These are phyloP conservation scores for Struthio camelus DNA, from an alignment of 2,113 vertebrate genomes.

Conservation along the genomic window DNA sequence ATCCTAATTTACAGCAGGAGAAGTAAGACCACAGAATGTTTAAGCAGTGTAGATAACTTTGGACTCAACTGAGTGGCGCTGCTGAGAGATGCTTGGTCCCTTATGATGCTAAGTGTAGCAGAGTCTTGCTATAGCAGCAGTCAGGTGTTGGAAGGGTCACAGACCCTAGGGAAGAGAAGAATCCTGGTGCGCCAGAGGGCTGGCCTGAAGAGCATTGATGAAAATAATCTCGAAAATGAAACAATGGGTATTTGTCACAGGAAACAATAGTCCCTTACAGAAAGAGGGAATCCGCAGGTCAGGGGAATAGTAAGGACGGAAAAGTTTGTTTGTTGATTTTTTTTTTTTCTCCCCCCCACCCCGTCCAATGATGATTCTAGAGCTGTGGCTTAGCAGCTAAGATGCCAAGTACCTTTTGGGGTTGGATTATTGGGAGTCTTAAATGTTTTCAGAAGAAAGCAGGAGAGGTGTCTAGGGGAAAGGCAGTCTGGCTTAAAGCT, in stretches of 20 bases:
- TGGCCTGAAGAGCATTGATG: neutral
- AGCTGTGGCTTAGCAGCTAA: neutral
- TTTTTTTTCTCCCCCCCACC: too few species aligned
- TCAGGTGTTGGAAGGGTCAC: neutral
- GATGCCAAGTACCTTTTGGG: neutral
- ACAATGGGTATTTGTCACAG: neutral
- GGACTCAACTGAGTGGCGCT: neutral
- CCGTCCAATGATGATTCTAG: neutral
- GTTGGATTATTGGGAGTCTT: neutral
- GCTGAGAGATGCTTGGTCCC: neutral
- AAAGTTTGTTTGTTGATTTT: neutral
- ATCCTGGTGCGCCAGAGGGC: neutral
- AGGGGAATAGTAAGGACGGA: neutral
- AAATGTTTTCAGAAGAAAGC: neutral
- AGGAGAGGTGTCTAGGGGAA: neutral
- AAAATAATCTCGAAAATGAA: neutral
- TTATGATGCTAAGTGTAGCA: neutral
- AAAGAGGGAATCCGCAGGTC: neutral
- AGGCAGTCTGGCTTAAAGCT: neutral
- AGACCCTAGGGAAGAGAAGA: neutral
- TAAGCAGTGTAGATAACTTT: accelerated
- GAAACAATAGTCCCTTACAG: neutral
- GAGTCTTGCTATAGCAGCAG: neutral
- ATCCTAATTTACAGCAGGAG: accelerated
- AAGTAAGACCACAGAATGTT: neutral